phyloP scores from a whole-genome alignment of 2,888 invertebrate genomes.

The Drosophila parthenogenetica region DNA sequence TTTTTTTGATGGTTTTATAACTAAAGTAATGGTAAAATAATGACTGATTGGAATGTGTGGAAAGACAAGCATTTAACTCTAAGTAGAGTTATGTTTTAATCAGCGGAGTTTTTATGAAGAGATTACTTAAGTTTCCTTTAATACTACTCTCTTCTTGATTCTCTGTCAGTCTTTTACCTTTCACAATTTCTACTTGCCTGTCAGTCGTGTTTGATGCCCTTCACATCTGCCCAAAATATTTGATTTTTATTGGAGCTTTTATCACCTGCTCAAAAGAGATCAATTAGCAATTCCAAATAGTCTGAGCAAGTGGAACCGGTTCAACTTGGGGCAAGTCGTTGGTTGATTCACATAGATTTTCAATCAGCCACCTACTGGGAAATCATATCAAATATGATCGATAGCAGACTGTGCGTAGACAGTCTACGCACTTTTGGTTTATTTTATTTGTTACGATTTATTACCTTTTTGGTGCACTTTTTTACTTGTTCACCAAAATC shows the following conservation, averaged over 20 bases:
- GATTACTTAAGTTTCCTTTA: background rate
- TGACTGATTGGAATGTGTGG: background rate
- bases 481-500: conserved; percentile 4
- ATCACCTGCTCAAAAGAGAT: conserved; percentile 3
- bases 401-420: conserved; percentile 65
- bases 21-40: background rate
- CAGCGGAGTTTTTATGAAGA: no score
- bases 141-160: background rate
- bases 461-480: conserved; percentile 32
- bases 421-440: conserved; percentile 6
- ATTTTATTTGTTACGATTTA: conserved; percentile 1
- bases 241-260: background rate
- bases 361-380: conserved; percentile 61
- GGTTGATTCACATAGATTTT: conserved; percentile 32
- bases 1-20: background rate
- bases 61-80: background rate
- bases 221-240: conserved; percentile 3
- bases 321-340: conserved; percentile 7
- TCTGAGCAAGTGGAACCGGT: conserved; percentile 13
- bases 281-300: conserved; percentile 15
- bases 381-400: conserved; percentile 69
- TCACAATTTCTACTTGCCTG: background rate
- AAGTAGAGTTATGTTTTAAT: background rate
- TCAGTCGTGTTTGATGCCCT: conserved; percentile 4
- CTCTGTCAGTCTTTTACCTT: background rate